These are phyloP conservation scores for Dryadula phaetusa DNA, from an alignment of 2,888 invertebrate genomes.

Conservation along the genomic window DNA sequence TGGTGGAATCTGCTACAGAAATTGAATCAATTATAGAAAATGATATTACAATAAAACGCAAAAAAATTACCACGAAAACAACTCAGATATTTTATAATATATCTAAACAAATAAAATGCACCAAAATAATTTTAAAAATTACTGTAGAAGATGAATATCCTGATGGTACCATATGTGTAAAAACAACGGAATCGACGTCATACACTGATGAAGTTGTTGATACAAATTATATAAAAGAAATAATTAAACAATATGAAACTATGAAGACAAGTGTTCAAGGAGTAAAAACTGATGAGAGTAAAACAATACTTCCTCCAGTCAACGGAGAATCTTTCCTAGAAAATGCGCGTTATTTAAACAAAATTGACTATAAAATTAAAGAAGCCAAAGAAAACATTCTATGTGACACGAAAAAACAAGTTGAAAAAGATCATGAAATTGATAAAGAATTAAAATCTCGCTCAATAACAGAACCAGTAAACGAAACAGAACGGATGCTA, in stretches of 20 bases:
- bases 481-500: conserved; percentile 54
- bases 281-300: conserved; percentile 49
- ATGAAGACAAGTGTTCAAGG: conserved; percentile 33
- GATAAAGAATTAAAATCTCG: conserved; percentile 46
- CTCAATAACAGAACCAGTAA: conserved; percentile 49
- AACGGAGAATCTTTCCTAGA: conserved; percentile 38
- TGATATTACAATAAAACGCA: conserved; percentile 50
- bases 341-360: background rate
- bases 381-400: conserved; percentile 41
- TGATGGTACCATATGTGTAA: conserved; percentile 53
- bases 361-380: conserved; percentile 1
- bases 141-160: conserved; percentile 55
- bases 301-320: conserved; percentile 38
- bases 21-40: conserved; percentile 49
- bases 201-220: conserved; percentile 47
- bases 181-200: conserved; percentile 52
- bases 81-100: conserved; percentile 50
- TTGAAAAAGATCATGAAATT: conserved; percentile 46
- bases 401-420: conserved; percentile 53
- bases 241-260: conserved; percentile 21
- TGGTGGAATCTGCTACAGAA: conserved; percentile 44
- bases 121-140: conserved; percentile 52
- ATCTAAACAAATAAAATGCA: conserved; percentile 47
- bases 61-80: conserved; percentile 50
- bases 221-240: conserved; percentile 27